phyloP scores from a whole-genome alignment of 2,113 vertebrate genomes.

The Euleptes europaea region DNA sequence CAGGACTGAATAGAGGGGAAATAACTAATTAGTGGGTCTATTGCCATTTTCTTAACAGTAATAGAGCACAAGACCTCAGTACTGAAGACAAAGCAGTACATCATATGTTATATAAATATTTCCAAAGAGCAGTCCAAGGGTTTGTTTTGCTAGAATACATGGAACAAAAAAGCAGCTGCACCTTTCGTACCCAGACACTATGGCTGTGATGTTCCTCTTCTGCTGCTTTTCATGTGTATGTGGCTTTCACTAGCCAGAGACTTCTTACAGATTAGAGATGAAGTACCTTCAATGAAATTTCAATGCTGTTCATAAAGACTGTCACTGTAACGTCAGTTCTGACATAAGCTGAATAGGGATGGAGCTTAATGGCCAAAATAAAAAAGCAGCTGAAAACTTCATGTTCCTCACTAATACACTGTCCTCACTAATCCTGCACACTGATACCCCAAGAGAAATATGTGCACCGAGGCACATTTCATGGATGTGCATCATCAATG shows the following conservation, averaged over 20 bases:
- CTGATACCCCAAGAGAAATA: too few relatives aligned
- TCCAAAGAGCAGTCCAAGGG: neutral
- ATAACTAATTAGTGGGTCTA: neutral
- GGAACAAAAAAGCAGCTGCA: neutral
- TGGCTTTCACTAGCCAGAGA: neutral
- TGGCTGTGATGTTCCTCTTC: neutral
- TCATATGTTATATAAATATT: too few relatives aligned
- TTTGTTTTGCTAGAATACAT: neutral
- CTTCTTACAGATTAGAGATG: too few relatives aligned
- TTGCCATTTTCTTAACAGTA: neutral
- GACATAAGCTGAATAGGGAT: neutral
- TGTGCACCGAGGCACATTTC: too few relatives aligned
- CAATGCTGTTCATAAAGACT: neutral
- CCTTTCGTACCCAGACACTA: neutral
- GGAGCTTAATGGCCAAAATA: neutral
- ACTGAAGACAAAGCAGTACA: too few relatives aligned
- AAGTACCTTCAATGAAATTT: neutral
- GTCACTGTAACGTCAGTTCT: neutral
- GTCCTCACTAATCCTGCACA: too few relatives aligned
- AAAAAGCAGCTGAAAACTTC: neutral
- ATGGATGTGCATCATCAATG: too few relatives aligned
- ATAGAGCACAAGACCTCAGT: too few relatives aligned
- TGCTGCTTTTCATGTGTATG: neutral
- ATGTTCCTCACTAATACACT: neutral
- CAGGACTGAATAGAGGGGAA: neutral